Conservation (phyloP, 2,113 vertebrate genomes). For the Todiramphus saurophagus region DNA sequence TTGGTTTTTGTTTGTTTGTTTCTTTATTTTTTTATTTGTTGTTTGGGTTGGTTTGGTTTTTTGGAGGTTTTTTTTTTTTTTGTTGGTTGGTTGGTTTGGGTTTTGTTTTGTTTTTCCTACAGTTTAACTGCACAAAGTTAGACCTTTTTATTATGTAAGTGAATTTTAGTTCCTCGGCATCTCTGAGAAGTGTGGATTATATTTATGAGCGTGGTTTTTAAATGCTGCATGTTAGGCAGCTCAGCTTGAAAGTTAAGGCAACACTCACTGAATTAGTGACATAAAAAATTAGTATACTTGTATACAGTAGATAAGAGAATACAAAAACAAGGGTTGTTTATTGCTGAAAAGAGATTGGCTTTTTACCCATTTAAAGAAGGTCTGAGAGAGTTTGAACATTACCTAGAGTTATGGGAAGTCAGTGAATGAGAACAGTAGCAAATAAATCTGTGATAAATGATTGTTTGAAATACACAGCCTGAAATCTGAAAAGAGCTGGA, state of each 20-base stretch:
- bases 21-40: no score
- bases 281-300: not conserved
- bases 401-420: not conserved
- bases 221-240: not conserved
- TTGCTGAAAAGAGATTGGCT: not conserved
- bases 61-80: not conserved
- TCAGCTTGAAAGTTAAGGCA: not conserved
- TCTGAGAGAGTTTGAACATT: not conserved
- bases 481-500: not conserved
- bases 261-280: not conserved
- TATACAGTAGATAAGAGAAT: not conserved
- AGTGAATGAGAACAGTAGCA: not conserved
- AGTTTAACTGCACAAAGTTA: not conserved
- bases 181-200: not conserved
- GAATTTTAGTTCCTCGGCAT: not conserved
- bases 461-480: not conserved
- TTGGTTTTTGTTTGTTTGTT: not conserved
- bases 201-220: not conserved
- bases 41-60: not conserved
- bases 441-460: not conserved
- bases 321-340: not conserved
- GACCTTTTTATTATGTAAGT: not conserved
- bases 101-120: not conserved
- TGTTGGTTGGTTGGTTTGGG: no score
- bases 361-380: not conserved